These are phyloP conservation scores for Tenthredo distinguenda DNA, from an alignment of 2,888 invertebrate genomes.

Conservation along the genomic window DNA sequence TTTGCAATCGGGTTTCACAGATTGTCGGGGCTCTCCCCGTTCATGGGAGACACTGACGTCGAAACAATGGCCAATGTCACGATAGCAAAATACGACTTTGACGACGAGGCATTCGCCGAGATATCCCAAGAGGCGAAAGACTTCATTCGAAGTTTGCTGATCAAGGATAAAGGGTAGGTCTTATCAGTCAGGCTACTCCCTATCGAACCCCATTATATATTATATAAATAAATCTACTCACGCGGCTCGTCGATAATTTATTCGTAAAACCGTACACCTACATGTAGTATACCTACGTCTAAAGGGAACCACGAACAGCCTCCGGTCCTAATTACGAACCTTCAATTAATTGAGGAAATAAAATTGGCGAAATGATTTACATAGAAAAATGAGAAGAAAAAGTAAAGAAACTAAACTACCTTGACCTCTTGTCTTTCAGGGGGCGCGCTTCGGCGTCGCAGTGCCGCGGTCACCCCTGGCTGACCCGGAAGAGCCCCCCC, in stretches of 20 bases:
- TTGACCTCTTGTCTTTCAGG: slow-evolving; percentile 80
- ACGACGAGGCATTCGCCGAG: slow-evolving; percentile 97
- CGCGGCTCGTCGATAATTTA: slow-evolving; percentile 17
- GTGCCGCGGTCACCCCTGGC: slow-evolving; percentile 94
- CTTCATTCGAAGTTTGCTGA: slow-evolving; percentile 94
- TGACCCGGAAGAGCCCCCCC: slow-evolving; percentile 81
- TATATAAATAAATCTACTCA: background rate
- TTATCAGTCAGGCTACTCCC: background rate
- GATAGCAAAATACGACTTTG: slow-evolving; percentile 97
- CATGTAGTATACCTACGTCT: background rate
- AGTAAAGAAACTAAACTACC: slow-evolving; percentile 50
- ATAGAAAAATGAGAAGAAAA: slow-evolving; percentile 52
- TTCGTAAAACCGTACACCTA: slow-evolving; percentile 41
- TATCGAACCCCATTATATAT: background rate
- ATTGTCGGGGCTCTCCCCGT: slow-evolving; percentile 97
- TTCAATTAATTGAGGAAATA: slow-evolving; percentile 47
- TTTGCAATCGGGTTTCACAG: slow-evolving; percentile 77
- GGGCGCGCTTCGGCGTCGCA: slow-evolving; percentile 90
- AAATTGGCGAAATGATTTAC: slow-evolving; percentile 51
- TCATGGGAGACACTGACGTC: slow-evolving; percentile 98
- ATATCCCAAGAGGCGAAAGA: slow-evolving; percentile 97
- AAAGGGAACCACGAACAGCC: slow-evolving; percentile 43
- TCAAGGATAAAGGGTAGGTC: slow-evolving; percentile 88
- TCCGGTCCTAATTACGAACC: background rate
- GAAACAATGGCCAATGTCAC: slow-evolving; percentile 99